Evolutionary conservation across 2,797 vertebrate genomes (phyloP).

Genomic region (Erethizon dorsatum): DNA sequence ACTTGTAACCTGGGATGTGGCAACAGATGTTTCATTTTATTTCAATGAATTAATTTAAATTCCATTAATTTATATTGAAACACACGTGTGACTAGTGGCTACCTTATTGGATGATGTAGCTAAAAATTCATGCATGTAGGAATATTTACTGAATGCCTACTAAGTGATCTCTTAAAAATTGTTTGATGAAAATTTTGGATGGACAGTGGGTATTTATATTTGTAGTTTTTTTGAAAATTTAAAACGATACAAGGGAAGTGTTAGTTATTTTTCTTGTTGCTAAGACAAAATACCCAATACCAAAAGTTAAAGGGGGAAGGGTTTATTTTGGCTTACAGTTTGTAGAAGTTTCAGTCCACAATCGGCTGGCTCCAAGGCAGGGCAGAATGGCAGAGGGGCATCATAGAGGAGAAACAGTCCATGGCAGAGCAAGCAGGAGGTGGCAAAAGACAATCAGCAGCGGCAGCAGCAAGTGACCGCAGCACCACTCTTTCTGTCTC

Average conservation of each 20-base stretch:
- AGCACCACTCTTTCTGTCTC: neutral
- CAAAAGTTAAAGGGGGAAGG: neutral
- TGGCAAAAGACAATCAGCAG: neutral
- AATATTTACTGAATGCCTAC: neutral
- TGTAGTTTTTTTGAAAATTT: neutral
- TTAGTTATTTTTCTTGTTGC: neutral
- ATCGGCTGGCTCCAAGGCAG: neutral
- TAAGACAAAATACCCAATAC: neutral
- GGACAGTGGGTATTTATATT: neutral
- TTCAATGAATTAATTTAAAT: neutral
- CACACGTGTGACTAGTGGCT: neutral
- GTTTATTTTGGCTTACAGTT: neutral
- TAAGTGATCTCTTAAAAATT: neutral
- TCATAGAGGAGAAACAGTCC: neutral
- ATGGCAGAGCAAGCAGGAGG: neutral
- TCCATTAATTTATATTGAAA: neutral
- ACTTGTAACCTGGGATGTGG: neutral
- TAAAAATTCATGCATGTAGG: constrained; percentile 38
- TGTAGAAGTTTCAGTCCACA: neutral
- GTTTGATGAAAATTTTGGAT: neutral
- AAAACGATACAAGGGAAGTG: neutral
- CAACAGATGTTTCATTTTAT: neutral
- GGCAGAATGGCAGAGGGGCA: neutral
- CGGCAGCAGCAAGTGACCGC: neutral
- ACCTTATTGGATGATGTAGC: neutral